phyloP scores from a whole-genome alignment of 2,113 vertebrate species.

The Numida meleagris region DNA sequence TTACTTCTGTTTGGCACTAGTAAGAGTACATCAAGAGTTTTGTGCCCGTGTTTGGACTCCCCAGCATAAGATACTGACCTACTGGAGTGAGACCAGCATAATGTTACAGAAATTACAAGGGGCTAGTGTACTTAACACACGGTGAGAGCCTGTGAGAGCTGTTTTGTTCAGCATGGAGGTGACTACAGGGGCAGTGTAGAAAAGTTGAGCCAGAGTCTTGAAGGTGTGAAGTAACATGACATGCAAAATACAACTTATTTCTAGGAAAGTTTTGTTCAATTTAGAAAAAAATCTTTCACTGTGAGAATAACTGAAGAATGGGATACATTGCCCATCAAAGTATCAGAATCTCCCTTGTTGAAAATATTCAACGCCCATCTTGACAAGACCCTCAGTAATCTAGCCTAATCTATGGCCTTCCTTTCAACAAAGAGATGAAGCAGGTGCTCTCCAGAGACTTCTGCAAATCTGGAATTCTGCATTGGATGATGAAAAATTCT shows the following conservation, averaged over 20 bases:
- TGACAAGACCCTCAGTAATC: neutral
- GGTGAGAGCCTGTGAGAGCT: neutral
- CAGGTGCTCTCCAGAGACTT: neutral
- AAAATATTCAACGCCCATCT: neutral
- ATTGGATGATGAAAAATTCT: neutral
- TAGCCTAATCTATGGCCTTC: rapidly evolving
- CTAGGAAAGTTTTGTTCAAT: too few species aligned
- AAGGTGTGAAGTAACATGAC: neutral
- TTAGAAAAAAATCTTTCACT: neutral
- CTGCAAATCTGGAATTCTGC: neutral
- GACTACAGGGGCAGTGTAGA: neutral
- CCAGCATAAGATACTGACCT: neutral
- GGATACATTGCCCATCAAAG: neutral
- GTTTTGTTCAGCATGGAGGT: neutral
- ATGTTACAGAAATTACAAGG: neutral
- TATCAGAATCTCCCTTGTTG: neutral
- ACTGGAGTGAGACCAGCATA: neutral
- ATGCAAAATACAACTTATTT: neutral
- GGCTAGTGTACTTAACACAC: neutral
- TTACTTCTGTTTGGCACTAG: neutral
- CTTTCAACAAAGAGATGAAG: neutral
- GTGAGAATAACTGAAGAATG: neutral
- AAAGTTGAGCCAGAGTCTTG: neutral
- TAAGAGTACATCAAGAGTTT: neutral
- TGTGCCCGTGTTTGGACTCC: neutral